Percentiles rank a stretch among this genome's conserved stretches.
These are phyloP conservation scores for Castor canadensis DNA, from an alignment of 2,113 vertebrate species.

Conservation along the genomic window DNA sequence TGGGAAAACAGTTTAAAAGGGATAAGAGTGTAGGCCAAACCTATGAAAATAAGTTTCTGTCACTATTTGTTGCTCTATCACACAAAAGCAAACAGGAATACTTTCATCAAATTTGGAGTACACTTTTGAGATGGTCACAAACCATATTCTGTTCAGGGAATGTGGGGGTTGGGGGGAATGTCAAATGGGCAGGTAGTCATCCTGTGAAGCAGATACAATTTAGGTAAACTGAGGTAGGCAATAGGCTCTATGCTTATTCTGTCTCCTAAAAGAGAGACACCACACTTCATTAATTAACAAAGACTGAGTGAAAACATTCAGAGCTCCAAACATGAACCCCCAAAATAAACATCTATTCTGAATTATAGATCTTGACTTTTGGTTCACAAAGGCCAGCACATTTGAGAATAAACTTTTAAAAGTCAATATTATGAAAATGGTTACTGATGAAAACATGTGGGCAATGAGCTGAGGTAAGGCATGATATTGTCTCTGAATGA, in stretches of 20 bases:
- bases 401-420: conserved; percentile 17
- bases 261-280: not conserved
- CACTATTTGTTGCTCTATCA: not conserved
- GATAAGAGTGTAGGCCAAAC: not conserved
- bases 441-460: not conserved
- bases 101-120: not conserved
- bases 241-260: not conserved
- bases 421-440: not conserved
- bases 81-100: not conserved
- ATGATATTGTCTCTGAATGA: not conserved
- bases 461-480: not conserved
- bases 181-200: not conserved
- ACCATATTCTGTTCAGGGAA: not conserved
- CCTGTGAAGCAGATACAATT: not conserved
- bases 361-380: not conserved
- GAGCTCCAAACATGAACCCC: not conserved
- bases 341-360: not conserved
- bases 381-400: not conserved
- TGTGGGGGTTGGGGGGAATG: not conserved
- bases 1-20: not conserved
- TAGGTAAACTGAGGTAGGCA: not conserved
- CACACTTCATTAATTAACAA: not conserved
- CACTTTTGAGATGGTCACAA: not conserved
- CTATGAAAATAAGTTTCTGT: not conserved
- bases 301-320: not conserved